Conservation (phyloP, 2,888 invertebrate species). For the Ophion ventricosus region DNA sequence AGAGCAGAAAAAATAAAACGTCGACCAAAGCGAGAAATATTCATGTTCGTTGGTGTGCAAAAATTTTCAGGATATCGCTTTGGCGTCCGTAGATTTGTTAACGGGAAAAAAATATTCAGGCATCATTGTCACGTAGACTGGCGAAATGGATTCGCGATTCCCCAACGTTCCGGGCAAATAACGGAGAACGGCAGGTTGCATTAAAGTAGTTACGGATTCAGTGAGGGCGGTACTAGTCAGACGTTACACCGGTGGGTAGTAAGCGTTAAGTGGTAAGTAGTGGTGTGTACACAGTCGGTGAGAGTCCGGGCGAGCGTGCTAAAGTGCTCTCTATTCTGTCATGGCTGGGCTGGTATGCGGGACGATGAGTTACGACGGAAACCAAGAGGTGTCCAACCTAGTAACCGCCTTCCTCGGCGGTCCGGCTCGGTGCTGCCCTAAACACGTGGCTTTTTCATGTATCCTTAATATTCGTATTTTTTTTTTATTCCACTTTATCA, state of each 20-base stretch:
- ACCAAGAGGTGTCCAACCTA: conserved; percentile 80
- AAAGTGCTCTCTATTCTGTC: conserved; percentile 78
- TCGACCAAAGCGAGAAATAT: neutral
- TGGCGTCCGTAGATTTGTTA: conserved; percentile 8
- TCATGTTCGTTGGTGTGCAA: neutral
- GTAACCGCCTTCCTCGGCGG: conserved; percentile 77
- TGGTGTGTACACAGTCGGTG: conserved; percentile 48
- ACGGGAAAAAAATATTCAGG: neutral
- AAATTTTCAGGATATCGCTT: conserved; percentile 4
- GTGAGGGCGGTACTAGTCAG: conserved; percentile 45
- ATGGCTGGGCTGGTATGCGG: conserved; percentile 79
- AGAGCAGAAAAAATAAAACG: neutral
- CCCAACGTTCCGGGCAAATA: conserved; percentile 29
- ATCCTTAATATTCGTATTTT: conserved; percentile 15
- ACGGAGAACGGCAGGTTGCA: conserved; percentile 21
- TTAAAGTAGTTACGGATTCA: conserved; percentile 37
- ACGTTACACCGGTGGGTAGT: conserved; percentile 9
- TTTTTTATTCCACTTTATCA: conserved; percentile 8
- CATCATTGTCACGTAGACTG: conserved; percentile 6
- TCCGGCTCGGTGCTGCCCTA: conserved; percentile 36
- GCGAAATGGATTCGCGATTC: conserved; percentile 21
- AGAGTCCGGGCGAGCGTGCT: conserved; percentile 51
- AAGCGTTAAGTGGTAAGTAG: conserved; percentile 47
- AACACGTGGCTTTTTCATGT: conserved; percentile 20
- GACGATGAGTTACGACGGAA: conserved; percentile 75